phyloP scores from a whole-genome alignment of 2,113 vertebrate genomes.

The Corydoras sp. region DNA sequence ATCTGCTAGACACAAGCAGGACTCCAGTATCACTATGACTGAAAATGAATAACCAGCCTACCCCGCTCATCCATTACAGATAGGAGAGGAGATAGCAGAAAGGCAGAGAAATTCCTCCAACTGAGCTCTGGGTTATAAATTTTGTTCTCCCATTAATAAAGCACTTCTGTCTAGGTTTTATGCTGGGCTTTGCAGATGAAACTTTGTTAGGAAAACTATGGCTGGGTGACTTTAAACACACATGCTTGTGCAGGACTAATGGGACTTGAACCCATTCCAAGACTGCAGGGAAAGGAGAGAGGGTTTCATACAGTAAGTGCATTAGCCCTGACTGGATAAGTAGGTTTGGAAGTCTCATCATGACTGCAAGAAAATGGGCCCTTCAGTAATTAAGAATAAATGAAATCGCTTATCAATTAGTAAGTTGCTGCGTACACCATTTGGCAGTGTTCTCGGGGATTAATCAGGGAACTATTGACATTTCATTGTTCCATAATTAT shows the following conservation, averaged over 20 bases:
- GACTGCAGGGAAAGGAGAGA: slow-evolving; percentile 27
- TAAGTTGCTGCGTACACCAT: slow-evolving; percentile 57
- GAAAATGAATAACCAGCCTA: slow-evolving; percentile 23
- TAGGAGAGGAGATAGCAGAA: background rate
- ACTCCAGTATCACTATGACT: slow-evolving; percentile 29
- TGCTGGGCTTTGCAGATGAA: slow-evolving; percentile 48
- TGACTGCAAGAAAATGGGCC: slow-evolving; percentile 61
- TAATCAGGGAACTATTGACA: slow-evolving; percentile 71
- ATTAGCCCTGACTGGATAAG: slow-evolving; percentile 59
- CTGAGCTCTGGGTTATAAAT: slow-evolving; percentile 9
- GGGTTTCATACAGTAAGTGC: slow-evolving; percentile 53
- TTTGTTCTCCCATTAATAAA: slow-evolving; percentile 11
- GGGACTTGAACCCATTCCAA: slow-evolving; percentile 58
- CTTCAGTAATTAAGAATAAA: slow-evolving; percentile 70
- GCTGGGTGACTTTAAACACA: slow-evolving; percentile 54
- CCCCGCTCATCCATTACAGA: slow-evolving; percentile 7
- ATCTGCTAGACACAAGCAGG: slow-evolving; percentile 36
- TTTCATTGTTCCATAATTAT: slow-evolving; percentile 69
- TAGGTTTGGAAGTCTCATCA: slow-evolving; percentile 61
- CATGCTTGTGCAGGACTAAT: slow-evolving; percentile 60
- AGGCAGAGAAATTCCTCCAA: slow-evolving; percentile 5
- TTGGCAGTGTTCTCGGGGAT: slow-evolving; percentile 64
- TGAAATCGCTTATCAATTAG: slow-evolving; percentile 69
- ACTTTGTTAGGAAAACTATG: slow-evolving; percentile 58
- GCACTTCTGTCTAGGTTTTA: slow-evolving; percentile 38